Evolutionary conservation across 1,140 invertebrate species (phyloP).

Genomic region (Anastrepha obliqua): DNA sequence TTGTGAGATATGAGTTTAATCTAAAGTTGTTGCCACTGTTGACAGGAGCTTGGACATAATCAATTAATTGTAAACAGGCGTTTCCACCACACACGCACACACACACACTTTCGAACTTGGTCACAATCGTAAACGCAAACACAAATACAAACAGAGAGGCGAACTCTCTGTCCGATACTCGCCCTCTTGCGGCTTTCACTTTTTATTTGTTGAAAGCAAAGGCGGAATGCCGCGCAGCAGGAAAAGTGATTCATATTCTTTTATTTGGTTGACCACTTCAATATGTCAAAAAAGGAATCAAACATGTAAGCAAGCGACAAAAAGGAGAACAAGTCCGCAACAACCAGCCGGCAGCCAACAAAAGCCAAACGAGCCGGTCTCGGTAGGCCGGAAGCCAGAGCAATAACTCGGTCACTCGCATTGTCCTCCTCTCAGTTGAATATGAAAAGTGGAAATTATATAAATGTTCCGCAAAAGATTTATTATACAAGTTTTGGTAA

Average conservation of each 20-base stretch:
- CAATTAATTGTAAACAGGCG: slow-evolving; percentile 56
- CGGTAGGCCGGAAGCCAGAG: background rate
- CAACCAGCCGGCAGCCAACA: background rate
- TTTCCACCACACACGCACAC: slow-evolving; percentile 33
- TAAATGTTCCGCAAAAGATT: slow-evolving; percentile 54
- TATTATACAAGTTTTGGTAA: slow-evolving; percentile 57
- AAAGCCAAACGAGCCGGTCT: background rate
- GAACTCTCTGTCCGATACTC: background rate
- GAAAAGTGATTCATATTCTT: slow-evolving; percentile 45
- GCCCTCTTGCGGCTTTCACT: background rate
- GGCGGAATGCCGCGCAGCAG: background rate
- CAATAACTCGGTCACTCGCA: background rate
- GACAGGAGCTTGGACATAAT: slow-evolving; percentile 53
- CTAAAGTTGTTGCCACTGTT: slow-evolving; percentile 35
- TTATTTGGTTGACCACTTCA: slow-evolving; percentile 58
- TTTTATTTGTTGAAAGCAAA: slow-evolving; percentile 32
- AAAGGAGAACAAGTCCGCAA: background rate
- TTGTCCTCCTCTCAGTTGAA: background rate
- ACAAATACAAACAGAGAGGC: background rate
- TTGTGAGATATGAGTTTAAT: slow-evolving; percentile 38
- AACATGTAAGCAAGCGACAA: slow-evolving; percentile 50
- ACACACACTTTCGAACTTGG: background rate
- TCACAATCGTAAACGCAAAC: background rate
- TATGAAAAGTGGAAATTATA: slow-evolving; percentile 35
- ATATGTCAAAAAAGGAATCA: slow-evolving; percentile 57